Evolutionary conservation across 1,140 invertebrate genomes (phyloP).

Genomic region (Mizuhopecten yessoensis): DNA sequence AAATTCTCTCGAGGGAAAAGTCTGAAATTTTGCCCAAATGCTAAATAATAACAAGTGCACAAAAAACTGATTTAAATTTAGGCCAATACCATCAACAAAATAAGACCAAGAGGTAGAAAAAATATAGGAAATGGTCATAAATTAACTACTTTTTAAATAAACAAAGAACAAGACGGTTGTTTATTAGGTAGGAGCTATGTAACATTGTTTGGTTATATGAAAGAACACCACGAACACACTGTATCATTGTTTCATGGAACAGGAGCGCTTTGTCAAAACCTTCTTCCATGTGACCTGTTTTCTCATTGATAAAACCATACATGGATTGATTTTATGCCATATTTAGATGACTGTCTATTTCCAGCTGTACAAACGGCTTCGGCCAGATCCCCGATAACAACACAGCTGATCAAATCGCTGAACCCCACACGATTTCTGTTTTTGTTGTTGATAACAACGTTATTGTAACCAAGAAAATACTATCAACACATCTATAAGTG

Average conservation of each 20-base stretch:
- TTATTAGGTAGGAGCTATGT: neutral
- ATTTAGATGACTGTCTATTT: constrained; percentile 7
- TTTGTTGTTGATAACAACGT: neutral
- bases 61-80: no score
- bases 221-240: neutral
- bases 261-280: neutral
- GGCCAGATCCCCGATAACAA: neutral
- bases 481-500: neutral
- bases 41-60: no score
- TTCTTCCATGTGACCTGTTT: constrained; percentile 1
- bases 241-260: neutral
- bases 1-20: no score
- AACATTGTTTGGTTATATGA: neutral
- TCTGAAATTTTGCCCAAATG: no score
- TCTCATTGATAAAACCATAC: constrained; percentile 23
- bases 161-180: neutral
- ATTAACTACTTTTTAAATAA: neutral
- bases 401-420: neutral
- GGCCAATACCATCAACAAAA: no score
- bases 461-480: neutral
- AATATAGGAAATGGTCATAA: no score
- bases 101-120: no score
- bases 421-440: neutral
- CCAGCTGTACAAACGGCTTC: constrained; percentile 1
- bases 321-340: constrained; percentile 18